Conservation (phyloP, 2,113 vertebrate genomes). For the Bujurquina vittata region DNA sequence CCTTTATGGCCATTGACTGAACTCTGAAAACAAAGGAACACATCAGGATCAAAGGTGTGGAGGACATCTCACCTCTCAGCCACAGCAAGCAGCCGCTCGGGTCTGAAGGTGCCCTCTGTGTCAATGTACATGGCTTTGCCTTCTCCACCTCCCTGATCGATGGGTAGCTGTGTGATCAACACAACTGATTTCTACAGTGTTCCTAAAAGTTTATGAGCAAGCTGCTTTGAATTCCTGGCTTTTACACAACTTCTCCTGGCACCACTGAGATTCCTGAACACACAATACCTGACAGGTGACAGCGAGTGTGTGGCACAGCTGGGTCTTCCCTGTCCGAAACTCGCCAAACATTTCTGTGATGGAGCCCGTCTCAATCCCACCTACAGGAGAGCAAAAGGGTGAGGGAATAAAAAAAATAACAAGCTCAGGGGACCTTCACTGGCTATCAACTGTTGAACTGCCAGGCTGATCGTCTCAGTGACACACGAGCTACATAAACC, state of each 20-base stretch:
- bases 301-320: slow-evolving; percentile 95
- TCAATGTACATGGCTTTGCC: slow-evolving; percentile 99
- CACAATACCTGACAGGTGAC: slow-evolving; percentile 90
- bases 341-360: slow-evolving; percentile 99
- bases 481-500: background rate
- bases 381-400: slow-evolving; percentile 67
- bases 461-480: background rate
- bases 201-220: background rate
- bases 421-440: background rate
- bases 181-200: background rate
- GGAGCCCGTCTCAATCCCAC: slow-evolving; percentile 96
- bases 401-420: background rate
- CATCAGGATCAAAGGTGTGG: background rate
- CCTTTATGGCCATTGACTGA: background rate
- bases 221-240: background rate
- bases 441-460: background rate
- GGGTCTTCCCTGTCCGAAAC: slow-evolving; percentile 97
- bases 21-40: background rate
- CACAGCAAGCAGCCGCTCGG: slow-evolving; percentile 93
- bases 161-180: slow-evolving; percentile 85
- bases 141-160: slow-evolving; percentile 94
- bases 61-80: slow-evolving; percentile 86
- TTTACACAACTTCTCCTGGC: background rate
- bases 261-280: background rate
- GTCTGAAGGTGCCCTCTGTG: slow-evolving; percentile 95